Evolutionary conservation across 2,797 vertebrate species (phyloP), one percentile per base, ranked within the genome.

Genomic region (Sebastes cheni): DNA sequence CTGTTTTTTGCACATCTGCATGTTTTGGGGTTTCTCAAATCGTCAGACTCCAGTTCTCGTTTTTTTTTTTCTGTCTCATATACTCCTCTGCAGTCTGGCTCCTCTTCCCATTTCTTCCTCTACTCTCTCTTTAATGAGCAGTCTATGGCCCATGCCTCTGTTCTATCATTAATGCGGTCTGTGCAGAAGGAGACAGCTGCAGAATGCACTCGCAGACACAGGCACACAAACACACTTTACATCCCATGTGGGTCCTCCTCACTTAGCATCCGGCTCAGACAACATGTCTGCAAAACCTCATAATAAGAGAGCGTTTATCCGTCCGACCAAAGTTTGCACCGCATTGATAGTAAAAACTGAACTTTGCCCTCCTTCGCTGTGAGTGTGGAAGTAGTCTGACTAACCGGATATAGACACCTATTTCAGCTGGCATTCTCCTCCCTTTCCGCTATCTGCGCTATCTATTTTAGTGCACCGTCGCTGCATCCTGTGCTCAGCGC

Each of bases 101-200:
- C 55, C 55, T 75, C 68, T 68, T n/a, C 8, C 54, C 29, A 70
- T 71, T 67, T 60, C n/a, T 72, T 66, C 58, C 22, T 75, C 70
- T 25, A 3, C 73, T 85, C 77, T 59, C 8, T 72, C 72, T 85
- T 84, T 87, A 88, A 83, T 79, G 86, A 92, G 89, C 75, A 79
- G 85, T 67, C 72, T 60, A 65, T 29, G 67, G 82, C 36, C 55
- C 75, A 46, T 52, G 74, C 79, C 71, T 88, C 83, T 88, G 79
- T 90, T 91, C 80, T 86, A 87, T 83, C 85, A 86, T 93, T 87
- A 85, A 85, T 87, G 82, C 79, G 83, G 77, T 72, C 80, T 83
- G 81, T 78, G 83, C 82, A 82, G 61, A 81, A 67, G 56, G 68
- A 89, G 67, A 78, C 85, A 79, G 80, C 90, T 86, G 81, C 75